phyloP scores from a whole-genome alignment of 1,140 invertebrate species.

The Oreohelix idahoensis region DNA sequence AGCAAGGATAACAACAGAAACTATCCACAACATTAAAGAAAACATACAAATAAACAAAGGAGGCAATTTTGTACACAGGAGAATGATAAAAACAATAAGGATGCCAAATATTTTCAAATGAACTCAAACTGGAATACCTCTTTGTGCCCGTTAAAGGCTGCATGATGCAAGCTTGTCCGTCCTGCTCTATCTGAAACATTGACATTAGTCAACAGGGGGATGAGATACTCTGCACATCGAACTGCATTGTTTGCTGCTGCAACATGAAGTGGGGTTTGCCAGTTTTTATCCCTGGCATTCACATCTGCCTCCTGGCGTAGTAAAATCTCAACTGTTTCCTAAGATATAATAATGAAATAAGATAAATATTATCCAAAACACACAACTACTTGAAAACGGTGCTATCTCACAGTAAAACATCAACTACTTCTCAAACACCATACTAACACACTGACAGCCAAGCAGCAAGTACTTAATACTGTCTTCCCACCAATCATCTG shows the following conservation, averaged over 20 bases:
- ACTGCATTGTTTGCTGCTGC: constrained; percentile 79
- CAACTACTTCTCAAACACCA: too few relatives aligned
- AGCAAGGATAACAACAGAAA: too few relatives aligned
- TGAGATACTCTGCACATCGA: constrained; percentile 75
- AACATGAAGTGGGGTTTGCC: constrained; percentile 80
- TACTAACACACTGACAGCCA: not conserved
- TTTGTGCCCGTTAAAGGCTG: constrained; percentile 78
- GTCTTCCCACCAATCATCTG: too few relatives aligned
- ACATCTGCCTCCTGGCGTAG: constrained; percentile 78
- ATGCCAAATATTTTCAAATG: not conserved
- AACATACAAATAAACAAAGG: too few relatives aligned
- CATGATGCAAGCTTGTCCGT: constrained; percentile 79
- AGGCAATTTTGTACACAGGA: too few relatives aligned
- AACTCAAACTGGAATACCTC: constrained; percentile 63
- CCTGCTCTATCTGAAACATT: constrained; percentile 79
- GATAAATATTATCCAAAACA: too few relatives aligned
- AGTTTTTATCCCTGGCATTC: constrained; percentile 78
- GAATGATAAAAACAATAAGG: not conserved
- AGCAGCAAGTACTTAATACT: not conserved
- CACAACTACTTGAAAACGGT: too few relatives aligned
- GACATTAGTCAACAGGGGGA: constrained; percentile 74
- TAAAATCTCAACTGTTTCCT: constrained; percentile 77
- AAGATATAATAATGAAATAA: constrained; percentile 40
- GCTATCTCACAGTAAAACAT: too few relatives aligned
- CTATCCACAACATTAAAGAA: too few relatives aligned